Conservation (phyloP, 2,113 vertebrate species). For the Brachypodius melanocephalos region DNA sequence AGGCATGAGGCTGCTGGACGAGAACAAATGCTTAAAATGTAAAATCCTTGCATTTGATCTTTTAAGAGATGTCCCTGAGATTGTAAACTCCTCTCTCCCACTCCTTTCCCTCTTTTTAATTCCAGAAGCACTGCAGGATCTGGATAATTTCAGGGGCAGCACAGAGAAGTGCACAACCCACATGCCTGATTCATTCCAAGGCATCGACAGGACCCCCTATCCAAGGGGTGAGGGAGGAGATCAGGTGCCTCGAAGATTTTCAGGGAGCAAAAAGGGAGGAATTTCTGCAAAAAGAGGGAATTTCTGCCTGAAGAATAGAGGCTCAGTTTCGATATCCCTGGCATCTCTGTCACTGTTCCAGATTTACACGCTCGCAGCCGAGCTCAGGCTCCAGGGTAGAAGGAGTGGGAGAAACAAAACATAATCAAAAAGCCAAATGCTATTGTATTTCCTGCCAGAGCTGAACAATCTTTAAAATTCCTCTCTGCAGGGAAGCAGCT, state of each 20-base stretch:
- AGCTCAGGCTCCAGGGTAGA: neutral
- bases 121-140: neutral
- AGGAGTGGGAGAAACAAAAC: conserved; percentile 12
- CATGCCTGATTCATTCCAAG: neutral
- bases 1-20: neutral
- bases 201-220: neutral
- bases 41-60: neutral
- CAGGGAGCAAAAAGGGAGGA: neutral
- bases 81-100: neutral
- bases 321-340: neutral
- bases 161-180: neutral
- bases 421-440: conserved; percentile 16
- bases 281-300: neutral
- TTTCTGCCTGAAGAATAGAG: neutral
- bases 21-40: neutral
- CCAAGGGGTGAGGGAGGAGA: neutral
- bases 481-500: neutral
- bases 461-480: conserved; percentile 1
- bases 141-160: neutral
- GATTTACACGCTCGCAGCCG: neutral
- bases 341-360: neutral
- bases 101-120: neutral
- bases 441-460: neutral
- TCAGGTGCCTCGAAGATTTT: neutral
- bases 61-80: neutral